Evolutionary conservation across 2,797 vertebrate genomes (phyloP).

Genomic region (Crenichthys baileyi): DNA sequence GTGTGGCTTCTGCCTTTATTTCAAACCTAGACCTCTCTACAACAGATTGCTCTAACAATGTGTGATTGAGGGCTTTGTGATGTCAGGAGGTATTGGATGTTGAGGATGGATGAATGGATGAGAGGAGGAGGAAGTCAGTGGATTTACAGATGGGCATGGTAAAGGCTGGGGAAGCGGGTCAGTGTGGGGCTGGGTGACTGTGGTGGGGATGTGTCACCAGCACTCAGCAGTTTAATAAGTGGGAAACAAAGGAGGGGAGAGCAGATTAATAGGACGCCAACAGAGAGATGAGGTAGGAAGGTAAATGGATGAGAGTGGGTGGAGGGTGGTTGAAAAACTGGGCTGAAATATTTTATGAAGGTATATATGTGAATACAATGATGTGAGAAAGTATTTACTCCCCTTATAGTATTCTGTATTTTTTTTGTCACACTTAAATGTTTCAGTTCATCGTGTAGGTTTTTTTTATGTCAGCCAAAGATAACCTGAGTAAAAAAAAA

Average conservation of each 20-base stretch:
- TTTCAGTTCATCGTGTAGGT: neutral
- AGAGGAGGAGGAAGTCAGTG: conserved; percentile 10
- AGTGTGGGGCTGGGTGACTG: neutral
- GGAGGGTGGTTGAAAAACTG: neutral
- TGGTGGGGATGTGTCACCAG: conserved; percentile 8
- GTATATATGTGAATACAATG: neutral
- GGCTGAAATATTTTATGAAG: neutral
- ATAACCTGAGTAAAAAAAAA: too few relatives aligned
- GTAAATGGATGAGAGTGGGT: conserved; percentile 4
- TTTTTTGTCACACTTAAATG: neutral
- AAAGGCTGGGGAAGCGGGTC: conserved; percentile 1
- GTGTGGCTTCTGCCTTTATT: conserved; percentile 5
- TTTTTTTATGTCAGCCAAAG: neutral
- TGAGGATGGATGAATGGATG: conserved; percentile 25
- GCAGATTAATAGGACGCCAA: neutral
- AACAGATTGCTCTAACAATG: conserved; percentile 9
- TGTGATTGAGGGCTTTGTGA: conserved; percentile 17
- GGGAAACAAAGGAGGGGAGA: neutral
- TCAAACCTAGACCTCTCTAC: conserved; percentile 8
- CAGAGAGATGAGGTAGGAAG: neutral
- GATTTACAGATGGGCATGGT: neutral
- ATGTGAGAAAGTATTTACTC: neutral
- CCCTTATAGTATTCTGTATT: neutral
- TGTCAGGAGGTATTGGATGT: conserved; percentile 21
- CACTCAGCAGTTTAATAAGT: conserved; percentile 4